phyloP scores from a whole-genome alignment of 2,113 vertebrate species.

The Prolemur simus region DNA sequence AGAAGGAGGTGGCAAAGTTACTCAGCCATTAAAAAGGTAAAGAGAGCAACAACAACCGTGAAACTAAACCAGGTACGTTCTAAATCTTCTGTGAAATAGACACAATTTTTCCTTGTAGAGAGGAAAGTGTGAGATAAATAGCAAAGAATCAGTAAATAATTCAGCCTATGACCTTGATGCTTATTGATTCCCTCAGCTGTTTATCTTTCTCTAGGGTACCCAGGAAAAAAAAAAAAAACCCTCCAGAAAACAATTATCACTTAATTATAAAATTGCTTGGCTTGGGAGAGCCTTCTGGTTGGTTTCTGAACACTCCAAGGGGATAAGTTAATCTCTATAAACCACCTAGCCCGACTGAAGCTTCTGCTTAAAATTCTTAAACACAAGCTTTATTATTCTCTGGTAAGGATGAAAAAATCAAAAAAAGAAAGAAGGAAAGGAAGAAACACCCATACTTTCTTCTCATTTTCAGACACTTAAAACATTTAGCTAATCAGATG shows the following conservation, averaged over 20 bases:
- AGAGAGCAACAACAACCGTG: background rate
- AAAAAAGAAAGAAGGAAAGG: background rate
- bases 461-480: slow-evolving; percentile 81
- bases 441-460: slow-evolving; percentile 54
- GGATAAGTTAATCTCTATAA: slow-evolving; percentile 81
- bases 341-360: slow-evolving; percentile 73
- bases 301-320: slow-evolving; percentile 76
- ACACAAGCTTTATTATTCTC: slow-evolving; percentile 83
- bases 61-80: background rate
- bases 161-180: slow-evolving; percentile 87
- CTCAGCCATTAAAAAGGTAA: background rate
- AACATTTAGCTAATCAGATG: slow-evolving; percentile 68
- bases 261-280: slow-evolving; percentile 89
- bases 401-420: slow-evolving; percentile 35
- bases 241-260: slow-evolving; percentile 86
- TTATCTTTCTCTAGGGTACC: slow-evolving; percentile 86
- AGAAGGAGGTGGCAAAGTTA: background rate
- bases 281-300: slow-evolving; percentile 81
- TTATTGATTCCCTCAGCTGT: slow-evolving; percentile 88
- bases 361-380: slow-evolving; percentile 83
- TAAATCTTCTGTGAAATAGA: slow-evolving; percentile 70
- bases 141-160: slow-evolving; percentile 85
- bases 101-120: slow-evolving; percentile 62
- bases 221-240: slow-evolving; percentile 26
- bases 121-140: slow-evolving; percentile 84